Base-by-base conservation (phyloP, 2,113 vertebrate genomes). In the Rhodinocichla rosea region DNA sequence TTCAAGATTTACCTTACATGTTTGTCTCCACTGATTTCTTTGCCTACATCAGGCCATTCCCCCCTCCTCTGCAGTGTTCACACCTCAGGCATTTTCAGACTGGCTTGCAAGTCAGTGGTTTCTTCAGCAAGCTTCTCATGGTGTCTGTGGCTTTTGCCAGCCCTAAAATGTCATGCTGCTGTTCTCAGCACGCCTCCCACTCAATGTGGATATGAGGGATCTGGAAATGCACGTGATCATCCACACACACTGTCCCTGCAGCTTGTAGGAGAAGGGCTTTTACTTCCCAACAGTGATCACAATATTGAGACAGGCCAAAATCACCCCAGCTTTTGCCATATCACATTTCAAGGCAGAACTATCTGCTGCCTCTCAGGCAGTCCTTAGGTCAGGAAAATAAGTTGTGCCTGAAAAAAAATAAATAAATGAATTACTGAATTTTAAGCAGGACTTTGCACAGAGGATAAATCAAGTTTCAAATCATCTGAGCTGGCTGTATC, bases 291-390 rank as follows among this genome's bases (percentile, higher is more conserved):
- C 0, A 2, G 67, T 74, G 57, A 87, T 90, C 42, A 45, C 42
- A 86, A 57, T 87, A 89, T 63, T 92, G 81, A 89, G 42, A 65
- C 63, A 74, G 75, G 67, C 71, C 78, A 52, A 80, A 95, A 94
- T 87, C 82, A 67, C 55, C 62, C 84, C 52, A 42, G 91, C 75
- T 95, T 88, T 83, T 63, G 35, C 87, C 69, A 63, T 70, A 95
- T 93, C 94, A 87, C 82, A 86, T 96, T 96, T 96, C 79, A 81
- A 94, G 82, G 90, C 85, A 96, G 94, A 97, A 93, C 93, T 95
- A 93, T 97, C 93, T 92, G 59, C 67, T 79, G 75, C 85, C 87
- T 96, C 85, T 95, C 94, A 97, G 94, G 89, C 84, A 45, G 92
- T 40, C 79, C 90, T 85, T 74, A 90, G 75, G 85, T 76, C 2